Evolutionary conservation across 2,797 vertebrate species (phyloP).

Genomic region (Parauchenoglanis punctatus): DNA sequence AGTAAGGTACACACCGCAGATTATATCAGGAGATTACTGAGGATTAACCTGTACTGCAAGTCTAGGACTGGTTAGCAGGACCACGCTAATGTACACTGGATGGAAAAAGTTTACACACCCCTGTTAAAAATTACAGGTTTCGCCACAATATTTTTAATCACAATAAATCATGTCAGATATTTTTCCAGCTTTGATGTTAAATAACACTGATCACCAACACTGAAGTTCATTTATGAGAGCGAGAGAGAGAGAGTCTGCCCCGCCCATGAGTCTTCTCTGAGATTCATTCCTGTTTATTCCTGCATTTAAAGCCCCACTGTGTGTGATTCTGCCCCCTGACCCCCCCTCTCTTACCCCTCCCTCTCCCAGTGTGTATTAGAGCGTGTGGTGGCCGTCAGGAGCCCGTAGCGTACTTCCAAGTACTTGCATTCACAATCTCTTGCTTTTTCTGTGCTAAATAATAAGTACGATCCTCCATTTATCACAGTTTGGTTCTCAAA

Average conservation of each 20-base stretch:
- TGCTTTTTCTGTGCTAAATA: no score
- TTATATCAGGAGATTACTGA: slow-evolving; percentile 10
- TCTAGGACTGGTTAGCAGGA: background rate
- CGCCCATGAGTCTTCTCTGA: background rate
- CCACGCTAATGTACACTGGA: background rate
- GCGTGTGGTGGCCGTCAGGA: no score
- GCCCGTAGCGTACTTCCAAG: no score
- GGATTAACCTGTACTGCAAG: background rate
- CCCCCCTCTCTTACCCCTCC: no score
- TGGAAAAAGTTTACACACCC: background rate
- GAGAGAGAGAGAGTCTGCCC: background rate
- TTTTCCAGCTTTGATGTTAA: background rate
- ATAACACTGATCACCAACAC: background rate
- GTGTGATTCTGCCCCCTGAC: no score
- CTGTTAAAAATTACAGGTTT: background rate
- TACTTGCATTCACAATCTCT: no score
- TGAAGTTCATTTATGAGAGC: no score
- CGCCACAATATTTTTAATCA: no score
- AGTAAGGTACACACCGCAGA: slow-evolving; percentile 84
- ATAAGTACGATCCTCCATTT: no score
- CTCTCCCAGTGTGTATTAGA: no score
- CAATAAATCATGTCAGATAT: background rate
- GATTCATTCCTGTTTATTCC: background rate
- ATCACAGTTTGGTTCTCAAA: no score
- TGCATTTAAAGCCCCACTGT: background rate